These are phyloP conservation scores for Leptinotarsa juncta DNA, from an alignment of 2,888 invertebrate species.

Conservation along the genomic window DNA sequence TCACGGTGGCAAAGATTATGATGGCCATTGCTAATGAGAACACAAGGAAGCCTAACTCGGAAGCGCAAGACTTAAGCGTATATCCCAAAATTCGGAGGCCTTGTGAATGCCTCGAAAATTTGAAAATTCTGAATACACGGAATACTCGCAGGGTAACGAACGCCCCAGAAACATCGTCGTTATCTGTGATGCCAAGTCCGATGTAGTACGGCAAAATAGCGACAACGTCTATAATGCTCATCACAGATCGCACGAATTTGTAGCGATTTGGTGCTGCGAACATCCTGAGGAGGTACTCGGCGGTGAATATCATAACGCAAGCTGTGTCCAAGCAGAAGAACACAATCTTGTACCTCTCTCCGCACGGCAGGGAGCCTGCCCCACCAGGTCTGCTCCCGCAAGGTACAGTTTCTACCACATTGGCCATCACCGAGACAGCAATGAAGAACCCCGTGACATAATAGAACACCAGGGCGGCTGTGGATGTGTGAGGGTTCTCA, in stretches of 20 bases:
- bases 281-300: constrained; percentile 93
- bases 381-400: constrained; percentile 87
- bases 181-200: constrained; percentile 96
- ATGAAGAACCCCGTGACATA: constrained; percentile 99
- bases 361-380: constrained; percentile 92
- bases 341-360: constrained; percentile 96
- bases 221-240: constrained; percentile 99
- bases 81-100: constrained; percentile 98
- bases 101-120: constrained; percentile 99
- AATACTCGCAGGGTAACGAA: constrained; percentile 99
- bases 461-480: constrained; percentile 99
- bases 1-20: constrained; percentile 99
- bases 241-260: constrained; percentile 97
- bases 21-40: constrained; percentile 99
- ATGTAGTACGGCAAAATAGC: constrained; percentile 99
- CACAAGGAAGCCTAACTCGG: constrained; percentile 98
- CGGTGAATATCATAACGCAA: constrained; percentile 99
- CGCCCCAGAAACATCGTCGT: constrained; percentile 98
- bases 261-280: constrained; percentile 99
- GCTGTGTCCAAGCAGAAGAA: constrained; percentile 99
- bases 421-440: constrained; percentile 98
- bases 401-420: constrained; percentile 97
- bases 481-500: constrained; percentile 99
- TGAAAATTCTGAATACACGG: constrained; percentile 99
- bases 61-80: constrained; percentile 98